A percentile compares a stretch with the other conserved stretches of the same genome.
phyloP scores from a whole-genome alignment of 2,888 invertebrate species.

The Melolontha melolontha region DNA sequence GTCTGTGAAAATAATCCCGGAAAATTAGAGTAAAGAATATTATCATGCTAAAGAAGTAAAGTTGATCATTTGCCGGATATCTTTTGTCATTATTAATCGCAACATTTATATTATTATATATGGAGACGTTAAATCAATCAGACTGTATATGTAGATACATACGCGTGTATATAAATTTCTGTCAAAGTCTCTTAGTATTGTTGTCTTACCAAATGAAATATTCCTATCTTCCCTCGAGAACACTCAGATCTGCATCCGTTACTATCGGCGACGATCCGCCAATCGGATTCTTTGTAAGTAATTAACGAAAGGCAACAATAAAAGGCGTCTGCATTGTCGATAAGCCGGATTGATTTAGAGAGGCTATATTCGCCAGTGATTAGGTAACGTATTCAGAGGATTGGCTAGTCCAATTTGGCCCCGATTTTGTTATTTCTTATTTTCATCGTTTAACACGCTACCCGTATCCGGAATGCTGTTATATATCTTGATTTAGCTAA shows the following conservation, averaged over 20 bases:
- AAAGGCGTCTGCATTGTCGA: constrained; percentile 60
- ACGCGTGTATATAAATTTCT: too few species aligned
- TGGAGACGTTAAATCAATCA: too few species aligned
- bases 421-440: constrained; percentile 42
- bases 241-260: background rate
- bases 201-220: background rate
- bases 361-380: constrained; percentile 60
- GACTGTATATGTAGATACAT: too few species aligned
- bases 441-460: constrained; percentile 38
- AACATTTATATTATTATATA: too few species aligned
- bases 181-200: too few species aligned
- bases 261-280: constrained; percentile 47
- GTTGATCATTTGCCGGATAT: too few species aligned
- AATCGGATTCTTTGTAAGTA: constrained; percentile 59
- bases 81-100: too few species aligned
- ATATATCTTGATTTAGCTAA: constrained; percentile 32
- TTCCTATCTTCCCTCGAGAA: constrained; percentile 1
- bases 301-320: constrained; percentile 64
- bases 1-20: too few species aligned
- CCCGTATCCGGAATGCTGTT: constrained; percentile 34
- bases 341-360: constrained; percentile 62
- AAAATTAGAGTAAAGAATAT: too few species aligned
- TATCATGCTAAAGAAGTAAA: too few species aligned
- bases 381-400: constrained; percentile 55
- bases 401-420: constrained; percentile 43